Base-by-base conservation (phyloP, 2,797 vertebrate genomes). In the Stomatorhinus walkeri region DNA sequence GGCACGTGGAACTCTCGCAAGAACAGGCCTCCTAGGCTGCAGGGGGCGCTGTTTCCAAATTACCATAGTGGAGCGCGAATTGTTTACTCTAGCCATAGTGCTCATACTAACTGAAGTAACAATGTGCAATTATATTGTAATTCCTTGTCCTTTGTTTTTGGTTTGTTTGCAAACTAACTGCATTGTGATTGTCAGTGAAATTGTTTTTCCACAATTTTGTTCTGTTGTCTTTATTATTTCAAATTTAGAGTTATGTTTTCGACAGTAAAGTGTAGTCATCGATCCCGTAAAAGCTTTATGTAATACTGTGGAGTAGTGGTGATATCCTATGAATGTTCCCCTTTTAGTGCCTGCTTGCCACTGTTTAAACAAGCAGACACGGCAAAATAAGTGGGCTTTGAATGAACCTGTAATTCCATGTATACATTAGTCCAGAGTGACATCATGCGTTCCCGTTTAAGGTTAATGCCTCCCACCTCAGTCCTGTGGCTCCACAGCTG, bases 1-100 rank as follows among this genome's bases (percentile, higher is more conserved):
- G 93, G 93, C 94, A 96, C 95, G 94, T 94, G 95, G 93, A 90
- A 93, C 92, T 92, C 92, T 94, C 22, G 90, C 94, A 95, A 93
- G 92, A 94, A 95, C 95, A 95, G 96, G 96, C 95, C 96, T 95
- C 94, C 95, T 92, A 94, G 96, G 95, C 95, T 92, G 93, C 95
- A 94, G 93, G 87, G 92, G 94, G 91, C 91, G 72, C 92, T 90
- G 86, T 93, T 90, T 91, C 94, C 95, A 95, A 92, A n/a, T 87
- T 92, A 92, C 87, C 90, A 90, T 95, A 93, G 95, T 93, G 54
- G 46, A 76, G 40, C 52, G 28, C 79, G n/a, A 90, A 87, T 90
- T 88, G 89, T 92, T 93, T 93, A 92, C 90, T 93, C 88, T 88
- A 94, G 93, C 91, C 91, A 92, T 92, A 89, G 90, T 92, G 92